Evolutionary conservation across 2,113 vertebrate genomes (phyloP).

Genomic region (Bostrychus sinensis): DNA sequence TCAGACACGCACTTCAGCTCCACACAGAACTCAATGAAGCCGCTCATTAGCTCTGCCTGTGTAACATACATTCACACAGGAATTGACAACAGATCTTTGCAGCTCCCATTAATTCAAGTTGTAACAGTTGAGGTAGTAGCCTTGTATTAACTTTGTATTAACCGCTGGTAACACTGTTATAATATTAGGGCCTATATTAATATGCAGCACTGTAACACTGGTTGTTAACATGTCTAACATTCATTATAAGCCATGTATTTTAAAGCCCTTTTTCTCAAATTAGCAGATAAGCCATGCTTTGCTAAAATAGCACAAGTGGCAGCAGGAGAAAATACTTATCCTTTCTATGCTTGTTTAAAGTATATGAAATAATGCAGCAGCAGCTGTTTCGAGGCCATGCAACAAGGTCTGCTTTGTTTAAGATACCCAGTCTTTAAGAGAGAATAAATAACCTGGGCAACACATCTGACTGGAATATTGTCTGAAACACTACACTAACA

Average conservation of each 20-base stretch:
- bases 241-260: too few species aligned
- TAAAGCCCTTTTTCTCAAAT: too few species aligned
- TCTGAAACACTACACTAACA: too few species aligned
- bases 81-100: background rate
- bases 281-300: too few species aligned
- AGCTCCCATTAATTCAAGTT: conserved; percentile 6
- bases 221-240: conserved; percentile 16
- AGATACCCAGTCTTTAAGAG: background rate
- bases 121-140: background rate
- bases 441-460: background rate
- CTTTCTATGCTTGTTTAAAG: conserved; percentile 1
- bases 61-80: background rate
- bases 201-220: conserved; percentile 33
- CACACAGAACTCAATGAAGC: conserved; percentile 92
- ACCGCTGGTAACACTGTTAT: too few species aligned
- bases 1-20: conserved; percentile 80
- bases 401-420: background rate
- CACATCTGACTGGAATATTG: background rate
- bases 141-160: too few species aligned
- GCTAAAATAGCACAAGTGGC: conserved; percentile 12
- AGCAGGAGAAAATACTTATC: background rate
- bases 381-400: conserved; percentile 6
- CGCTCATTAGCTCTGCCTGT: conserved; percentile 91
- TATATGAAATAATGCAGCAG: conserved; percentile 12
- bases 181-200: too few species aligned